Conservation (phyloP, 2,113 vertebrate species). For the Lepisosteus osseus region DNA sequence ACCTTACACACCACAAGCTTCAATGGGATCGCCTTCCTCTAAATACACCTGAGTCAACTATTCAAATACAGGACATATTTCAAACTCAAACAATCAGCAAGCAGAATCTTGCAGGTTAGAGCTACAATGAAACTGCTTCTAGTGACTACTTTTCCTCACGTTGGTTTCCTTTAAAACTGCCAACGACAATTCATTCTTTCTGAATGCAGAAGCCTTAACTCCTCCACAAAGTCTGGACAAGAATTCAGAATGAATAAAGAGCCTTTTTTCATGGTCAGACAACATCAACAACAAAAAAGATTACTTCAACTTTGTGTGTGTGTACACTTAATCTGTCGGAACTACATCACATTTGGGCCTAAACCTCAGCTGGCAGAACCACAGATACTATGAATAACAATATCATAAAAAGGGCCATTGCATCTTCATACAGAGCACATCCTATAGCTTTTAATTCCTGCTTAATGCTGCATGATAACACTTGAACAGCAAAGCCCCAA, state of each 20-base stretch:
- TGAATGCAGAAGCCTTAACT: background rate
- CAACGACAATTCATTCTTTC: background rate
- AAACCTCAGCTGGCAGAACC: too few species aligned
- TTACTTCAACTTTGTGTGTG: too few species aligned
- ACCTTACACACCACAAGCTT: constrained; percentile 7
- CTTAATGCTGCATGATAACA: too few species aligned
- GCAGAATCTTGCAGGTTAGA: constrained; percentile 32
- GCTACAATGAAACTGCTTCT: background rate
- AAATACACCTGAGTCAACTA: constrained; percentile 31
- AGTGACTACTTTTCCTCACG: constrained; percentile 5
- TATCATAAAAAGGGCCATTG: too few species aligned
- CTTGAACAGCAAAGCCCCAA: too few species aligned
- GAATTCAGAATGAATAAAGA: too few species aligned
- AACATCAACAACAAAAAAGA: too few species aligned
- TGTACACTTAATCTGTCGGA: too few species aligned
- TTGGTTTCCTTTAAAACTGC: constrained; percentile 7
- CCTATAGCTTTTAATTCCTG: too few species aligned
- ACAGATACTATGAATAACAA: too few species aligned
- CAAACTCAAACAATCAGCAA: constrained; percentile 28
- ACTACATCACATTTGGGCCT: too few species aligned
- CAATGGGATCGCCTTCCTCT: constrained; percentile 26
- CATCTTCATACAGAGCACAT: too few species aligned
- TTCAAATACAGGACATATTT: constrained; percentile 1
- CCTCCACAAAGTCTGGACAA: background rate
- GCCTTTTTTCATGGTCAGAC: background rate